Conservation (phyloP, 2,113 vertebrate genomes). For the Atractosteus spatula region DNA sequence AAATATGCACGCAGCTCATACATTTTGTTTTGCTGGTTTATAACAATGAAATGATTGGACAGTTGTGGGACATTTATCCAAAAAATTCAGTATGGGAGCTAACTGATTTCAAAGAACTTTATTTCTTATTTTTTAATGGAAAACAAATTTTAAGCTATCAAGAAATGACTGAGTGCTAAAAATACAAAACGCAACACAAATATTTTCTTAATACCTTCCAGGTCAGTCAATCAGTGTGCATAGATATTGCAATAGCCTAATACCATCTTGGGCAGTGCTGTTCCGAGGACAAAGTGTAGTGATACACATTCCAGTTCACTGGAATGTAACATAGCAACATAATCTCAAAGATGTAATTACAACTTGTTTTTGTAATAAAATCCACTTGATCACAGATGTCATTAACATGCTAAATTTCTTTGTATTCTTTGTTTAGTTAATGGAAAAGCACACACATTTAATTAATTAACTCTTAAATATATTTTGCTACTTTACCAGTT, state of each 20-base stretch:
- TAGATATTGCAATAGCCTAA: background rate
- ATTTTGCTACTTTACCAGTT: too few species aligned
- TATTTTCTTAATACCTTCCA: background rate
- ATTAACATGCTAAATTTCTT: constrained; percentile 8
- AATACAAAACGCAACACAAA: background rate
- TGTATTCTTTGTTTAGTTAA: constrained; percentile 8
- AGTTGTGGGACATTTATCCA: background rate
- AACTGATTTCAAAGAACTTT: constrained; percentile 21
- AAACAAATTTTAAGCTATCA: background rate
- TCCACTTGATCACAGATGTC: background rate
- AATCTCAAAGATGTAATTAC: constrained; percentile 12
- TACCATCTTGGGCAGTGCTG: constrained; percentile 32
- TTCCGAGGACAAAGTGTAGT: constrained; percentile 42
- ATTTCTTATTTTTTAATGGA: background rate
- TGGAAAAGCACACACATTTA: too few species aligned
- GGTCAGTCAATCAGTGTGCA: constrained; percentile 3
- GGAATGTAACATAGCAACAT: background rate
- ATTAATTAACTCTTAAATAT: too few species aligned
- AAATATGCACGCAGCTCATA: too few species aligned
- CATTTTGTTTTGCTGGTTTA: constrained; percentile 7
- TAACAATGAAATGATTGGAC: constrained; percentile 10
- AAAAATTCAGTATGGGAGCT: background rate
- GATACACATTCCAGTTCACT: constrained; percentile 10
- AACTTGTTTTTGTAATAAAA: constrained; percentile 5
- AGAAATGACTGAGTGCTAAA: background rate